Evolutionary conservation across 2,113 vertebrate species (phyloP).

Genomic region (Cyprinodon variegatus): DNA sequence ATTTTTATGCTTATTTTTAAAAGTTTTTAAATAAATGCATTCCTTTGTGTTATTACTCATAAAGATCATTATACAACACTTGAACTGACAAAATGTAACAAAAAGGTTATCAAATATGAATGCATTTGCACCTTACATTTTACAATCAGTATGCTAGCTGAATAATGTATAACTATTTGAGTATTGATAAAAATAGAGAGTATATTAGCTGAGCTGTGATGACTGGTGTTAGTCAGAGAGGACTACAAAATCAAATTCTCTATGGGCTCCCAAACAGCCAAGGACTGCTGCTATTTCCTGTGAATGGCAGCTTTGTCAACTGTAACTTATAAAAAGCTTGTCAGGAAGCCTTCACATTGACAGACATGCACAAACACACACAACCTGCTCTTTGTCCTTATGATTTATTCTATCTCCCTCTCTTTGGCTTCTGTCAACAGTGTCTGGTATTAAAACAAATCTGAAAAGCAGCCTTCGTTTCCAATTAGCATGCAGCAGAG

Average conservation of each 20-base stretch:
- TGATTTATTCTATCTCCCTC: constrained; percentile 16
- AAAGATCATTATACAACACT: too few species aligned
- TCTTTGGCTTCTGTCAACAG: constrained; percentile 37
- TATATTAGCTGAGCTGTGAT: not conserved
- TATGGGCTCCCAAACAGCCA: not conserved
- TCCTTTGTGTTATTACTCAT: too few species aligned
- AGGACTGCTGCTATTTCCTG: not conserved
- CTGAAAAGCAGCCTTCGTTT: constrained; percentile 36
- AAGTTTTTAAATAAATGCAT: too few species aligned
- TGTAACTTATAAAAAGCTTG: constrained; percentile 24
- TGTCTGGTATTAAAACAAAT: constrained; percentile 39
- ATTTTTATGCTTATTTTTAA: too few species aligned
- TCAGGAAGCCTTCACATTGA: constrained; percentile 16
- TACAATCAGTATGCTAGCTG: not conserved
- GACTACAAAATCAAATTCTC: not conserved
- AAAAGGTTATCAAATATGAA: too few species aligned
- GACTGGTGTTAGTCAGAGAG: not conserved
- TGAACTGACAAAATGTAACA: too few species aligned
- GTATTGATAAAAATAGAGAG: not conserved
- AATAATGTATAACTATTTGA: not conserved
- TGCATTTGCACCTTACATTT: too few species aligned
- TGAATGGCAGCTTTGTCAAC: constrained; percentile 24
- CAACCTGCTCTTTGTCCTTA: constrained; percentile 2
- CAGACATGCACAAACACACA: not conserved
- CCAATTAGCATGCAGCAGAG: constrained; percentile 51